Percentiles rank a stretch among this genome's conserved stretches.
Conservation (phyloP, 1,140 invertebrate genomes). For the Drosophila teissieri region DNA sequence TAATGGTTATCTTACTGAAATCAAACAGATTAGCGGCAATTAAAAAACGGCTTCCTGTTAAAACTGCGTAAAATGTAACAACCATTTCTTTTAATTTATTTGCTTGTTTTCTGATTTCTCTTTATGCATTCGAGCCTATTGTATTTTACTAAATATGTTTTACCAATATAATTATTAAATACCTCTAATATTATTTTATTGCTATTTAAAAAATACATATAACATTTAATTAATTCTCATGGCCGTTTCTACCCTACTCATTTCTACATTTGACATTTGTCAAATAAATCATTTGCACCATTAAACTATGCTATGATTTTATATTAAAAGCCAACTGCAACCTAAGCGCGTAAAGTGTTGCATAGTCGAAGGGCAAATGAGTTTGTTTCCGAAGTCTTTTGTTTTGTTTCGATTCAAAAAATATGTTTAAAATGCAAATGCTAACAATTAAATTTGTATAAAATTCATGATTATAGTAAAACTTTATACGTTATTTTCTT, state of each 20-base stretch:
- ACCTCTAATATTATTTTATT: too few species aligned
- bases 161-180: too few species aligned
- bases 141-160: neutral
- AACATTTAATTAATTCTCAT: neutral
- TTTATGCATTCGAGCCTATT: neutral
- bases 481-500: too few species aligned
- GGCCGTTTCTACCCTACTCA: neutral
- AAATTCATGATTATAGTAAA: too few species aligned
- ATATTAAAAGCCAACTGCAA: neutral
- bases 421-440: too few species aligned
- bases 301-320: slow-evolving; percentile 26
- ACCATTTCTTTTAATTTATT: neutral
- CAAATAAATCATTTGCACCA: slow-evolving; percentile 4
- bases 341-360: too few species aligned
- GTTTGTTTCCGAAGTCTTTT: slow-evolving; percentile 71
- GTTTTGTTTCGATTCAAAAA: slow-evolving; percentile 9
- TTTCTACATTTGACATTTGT: neutral
- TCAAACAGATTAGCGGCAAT: neutral
- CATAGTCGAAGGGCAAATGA: neutral
- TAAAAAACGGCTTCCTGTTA: neutral
- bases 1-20: neutral
- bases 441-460: too few species aligned
- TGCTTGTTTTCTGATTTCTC: neutral
- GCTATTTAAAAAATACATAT: too few species aligned
- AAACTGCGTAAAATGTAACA: neutral